phyloP scores from a whole-genome alignment of 92 coral and sea anemone genomes.

The Phenganax subtilis region DNA sequence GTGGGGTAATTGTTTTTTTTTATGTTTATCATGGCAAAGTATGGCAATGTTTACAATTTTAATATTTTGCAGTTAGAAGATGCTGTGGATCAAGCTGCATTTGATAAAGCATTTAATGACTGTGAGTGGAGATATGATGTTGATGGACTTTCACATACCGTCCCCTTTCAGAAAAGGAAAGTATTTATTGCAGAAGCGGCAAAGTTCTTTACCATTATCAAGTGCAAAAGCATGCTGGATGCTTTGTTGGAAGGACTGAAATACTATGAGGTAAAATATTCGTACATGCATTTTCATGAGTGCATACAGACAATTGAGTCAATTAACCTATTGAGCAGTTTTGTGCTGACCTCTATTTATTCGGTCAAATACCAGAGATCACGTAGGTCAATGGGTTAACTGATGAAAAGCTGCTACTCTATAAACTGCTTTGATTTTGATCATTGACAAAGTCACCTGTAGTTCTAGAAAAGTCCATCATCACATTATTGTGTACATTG shows the following conservation, averaged over 20 bases:
- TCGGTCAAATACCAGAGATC: too few species aligned
- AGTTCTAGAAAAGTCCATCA: too few species aligned
- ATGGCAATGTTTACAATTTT: background rate
- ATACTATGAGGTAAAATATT: constrained; percentile 33
- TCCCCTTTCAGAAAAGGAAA: constrained; percentile 33
- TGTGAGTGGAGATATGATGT: constrained; percentile 42
- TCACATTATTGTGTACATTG: too few species aligned
- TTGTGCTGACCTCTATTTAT: too few species aligned
- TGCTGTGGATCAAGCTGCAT: constrained; percentile 44
- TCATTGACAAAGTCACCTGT: too few species aligned
- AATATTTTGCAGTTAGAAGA: constrained; percentile 39
- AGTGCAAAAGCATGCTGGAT: constrained; percentile 55
- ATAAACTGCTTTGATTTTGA: too few species aligned
- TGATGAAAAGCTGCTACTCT: too few species aligned
- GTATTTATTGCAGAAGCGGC: constrained; percentile 47
- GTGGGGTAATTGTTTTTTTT: too few species aligned
- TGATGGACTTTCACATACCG: constrained; percentile 39
- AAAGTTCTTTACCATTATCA: constrained; percentile 37
- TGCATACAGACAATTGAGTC: too few species aligned
- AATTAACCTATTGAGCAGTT: too few species aligned
- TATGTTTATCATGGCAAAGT: too few species aligned
- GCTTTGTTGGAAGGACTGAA: constrained; percentile 4
- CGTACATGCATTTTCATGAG: background rate
- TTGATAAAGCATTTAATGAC: constrained; percentile 14
- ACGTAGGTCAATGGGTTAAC: too few species aligned